phyloP scores from a whole-genome alignment of 2,888 invertebrate species.

The Limnephilus auricula region DNA sequence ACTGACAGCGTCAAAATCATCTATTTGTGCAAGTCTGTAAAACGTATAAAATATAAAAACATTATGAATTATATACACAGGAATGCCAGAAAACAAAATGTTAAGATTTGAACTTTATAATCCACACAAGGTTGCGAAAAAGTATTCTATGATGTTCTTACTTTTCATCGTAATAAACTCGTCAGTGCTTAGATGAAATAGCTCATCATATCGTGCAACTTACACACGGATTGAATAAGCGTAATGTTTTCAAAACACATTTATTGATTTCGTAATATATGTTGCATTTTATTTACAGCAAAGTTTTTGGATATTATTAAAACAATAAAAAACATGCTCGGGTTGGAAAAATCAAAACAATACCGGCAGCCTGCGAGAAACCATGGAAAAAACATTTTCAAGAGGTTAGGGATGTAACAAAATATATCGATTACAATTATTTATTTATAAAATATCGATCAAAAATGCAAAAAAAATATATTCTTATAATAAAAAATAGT shows the following conservation, averaged over 20 bases:
- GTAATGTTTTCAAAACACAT: background rate
- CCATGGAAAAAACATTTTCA: conserved; percentile 5
- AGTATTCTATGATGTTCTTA: background rate
- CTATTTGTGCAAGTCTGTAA: conserved; percentile 22
- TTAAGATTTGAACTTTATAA: background rate
- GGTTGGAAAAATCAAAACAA: conserved; percentile 37
- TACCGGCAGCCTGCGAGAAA: conserved; percentile 34
- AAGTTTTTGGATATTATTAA: background rate
- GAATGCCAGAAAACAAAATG: background rate
- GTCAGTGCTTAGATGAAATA: conserved; percentile 15
- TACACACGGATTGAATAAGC: background rate
- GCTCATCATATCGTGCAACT: background rate
- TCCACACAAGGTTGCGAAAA: conserved; percentile 10
- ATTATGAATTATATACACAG: background rate
- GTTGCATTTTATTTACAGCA: background rate
- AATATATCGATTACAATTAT: background rate
- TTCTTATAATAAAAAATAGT: no score
- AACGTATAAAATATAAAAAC: background rate
- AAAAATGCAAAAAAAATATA: no score
- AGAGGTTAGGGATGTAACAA: background rate
- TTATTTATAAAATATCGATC: background rate
- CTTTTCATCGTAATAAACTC: conserved; percentile 12
- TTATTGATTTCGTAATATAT: background rate
- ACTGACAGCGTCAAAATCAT: conserved; percentile 9
- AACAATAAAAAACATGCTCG: conserved; percentile 38